phyloP scores from a whole-genome alignment of 2,113 vertebrate genomes.

The Physeter macrocephalus region DNA sequence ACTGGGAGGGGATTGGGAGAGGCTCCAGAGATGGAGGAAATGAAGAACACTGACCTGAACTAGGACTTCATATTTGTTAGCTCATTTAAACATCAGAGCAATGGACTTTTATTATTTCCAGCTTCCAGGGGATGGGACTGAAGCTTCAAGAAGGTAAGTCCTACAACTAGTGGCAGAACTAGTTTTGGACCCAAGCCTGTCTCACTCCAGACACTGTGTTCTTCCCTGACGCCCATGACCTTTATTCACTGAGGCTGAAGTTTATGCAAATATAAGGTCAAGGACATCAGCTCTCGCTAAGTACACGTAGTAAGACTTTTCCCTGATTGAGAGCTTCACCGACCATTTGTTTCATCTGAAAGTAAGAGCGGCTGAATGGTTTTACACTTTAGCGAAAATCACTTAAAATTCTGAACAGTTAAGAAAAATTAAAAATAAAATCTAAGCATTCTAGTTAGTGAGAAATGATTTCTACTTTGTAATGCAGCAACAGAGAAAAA shows the following conservation, averaged over 20 bases:
- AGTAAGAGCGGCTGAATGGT: background rate
- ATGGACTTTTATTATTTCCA: background rate
- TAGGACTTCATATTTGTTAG: background rate
- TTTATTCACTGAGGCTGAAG: background rate
- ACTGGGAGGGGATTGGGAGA: background rate
- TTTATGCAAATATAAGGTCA: background rate
- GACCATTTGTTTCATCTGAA: background rate
- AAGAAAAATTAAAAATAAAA: background rate
- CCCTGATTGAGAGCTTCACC: background rate
- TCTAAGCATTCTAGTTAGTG: background rate
- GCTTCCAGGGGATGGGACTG: background rate
- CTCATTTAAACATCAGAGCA: background rate
- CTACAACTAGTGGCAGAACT: background rate
- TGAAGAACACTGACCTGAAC: background rate
- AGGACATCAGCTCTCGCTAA: background rate
- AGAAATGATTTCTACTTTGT: background rate
- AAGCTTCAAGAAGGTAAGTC: background rate
- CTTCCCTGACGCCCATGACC: background rate
- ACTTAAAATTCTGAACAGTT: background rate
- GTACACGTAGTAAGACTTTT: accelerated
- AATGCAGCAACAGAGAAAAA: background rate
- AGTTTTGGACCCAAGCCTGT: background rate
- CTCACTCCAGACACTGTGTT: background rate
- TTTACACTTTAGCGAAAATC: background rate
- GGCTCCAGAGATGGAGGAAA: background rate